Evolutionary conservation across 2,888 invertebrate genomes (phyloP), one percentile per base, ranked within the genome.

Genomic region (Rotaria magnacalcarata): DNA sequence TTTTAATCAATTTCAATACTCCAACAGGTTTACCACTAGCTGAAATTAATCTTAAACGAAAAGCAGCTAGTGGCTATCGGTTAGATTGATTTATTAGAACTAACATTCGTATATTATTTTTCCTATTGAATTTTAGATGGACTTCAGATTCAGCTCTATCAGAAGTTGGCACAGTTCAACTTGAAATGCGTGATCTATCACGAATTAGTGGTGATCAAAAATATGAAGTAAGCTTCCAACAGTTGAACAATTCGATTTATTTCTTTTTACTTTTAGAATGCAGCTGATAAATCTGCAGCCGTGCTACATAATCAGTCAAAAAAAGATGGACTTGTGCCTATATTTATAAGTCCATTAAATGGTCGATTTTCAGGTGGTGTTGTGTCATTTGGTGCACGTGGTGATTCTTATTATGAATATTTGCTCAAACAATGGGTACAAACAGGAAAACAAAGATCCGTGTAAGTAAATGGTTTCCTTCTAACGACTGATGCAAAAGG

Each of bases 361-460:
- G 99, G 98, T 0, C 93, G 94, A 60, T 97, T 98, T 90, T 92
- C 96, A 27, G 87, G 87, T 21, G 84, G 58, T 24, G 85, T 85
- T n/a, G 80, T 87, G 19, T 85, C 87, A 41, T 67, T 99, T 90
- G 99, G 99, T 85, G 98, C 96, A 0, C 92, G 98, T 60, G 98
- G 98, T 41, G 99, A 99, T 92, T 96, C 96, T 89, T 99, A 96
- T 92, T 99, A 97, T 92, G 99, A 99, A 92, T 99, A 99, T 91
- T 93, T 99, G 86, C 92, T 99, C 87, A 99, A 99, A 92, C 95
- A 96, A 8, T 93, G 92, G 90, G 87, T 92, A 41, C 94, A 95
- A 90, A 94, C 95, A 0, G 95, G 95, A 50, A 47, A 47, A 47
- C 43, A 43, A 14, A 47, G 47, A 47, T 4, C 43, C 14, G 50